phyloP scores from a whole-genome alignment of 2,113 vertebrate genomes.

The Struthio camelus region DNA sequence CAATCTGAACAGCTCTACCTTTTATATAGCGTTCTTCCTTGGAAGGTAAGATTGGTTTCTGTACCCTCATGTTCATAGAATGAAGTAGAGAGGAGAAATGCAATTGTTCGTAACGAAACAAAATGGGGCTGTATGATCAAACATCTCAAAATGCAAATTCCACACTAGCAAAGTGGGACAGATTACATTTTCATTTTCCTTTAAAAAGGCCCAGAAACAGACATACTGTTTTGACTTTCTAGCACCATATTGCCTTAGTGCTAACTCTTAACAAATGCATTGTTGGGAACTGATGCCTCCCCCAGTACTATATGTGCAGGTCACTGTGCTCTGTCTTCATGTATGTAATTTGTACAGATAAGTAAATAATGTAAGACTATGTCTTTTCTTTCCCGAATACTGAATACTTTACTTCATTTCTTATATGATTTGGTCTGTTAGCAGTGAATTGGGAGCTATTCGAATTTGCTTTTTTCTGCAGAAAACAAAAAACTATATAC shows the following conservation, averaged over 20 bases:
- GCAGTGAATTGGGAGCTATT: not conserved
- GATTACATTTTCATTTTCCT: not conserved
- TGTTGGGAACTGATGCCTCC: not conserved
- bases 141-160: slow-evolving; percentile 1
- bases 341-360: not conserved
- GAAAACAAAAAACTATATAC: not conserved
- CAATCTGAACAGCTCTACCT: slow-evolving; percentile 97
- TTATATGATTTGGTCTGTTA: not conserved
- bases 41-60: slow-evolving; percentile 82
- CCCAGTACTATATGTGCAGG: not conserved
- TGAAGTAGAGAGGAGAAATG: not conserved
- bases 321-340: not conserved
- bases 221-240: not conserved
- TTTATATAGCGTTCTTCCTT: slow-evolving; percentile 98
- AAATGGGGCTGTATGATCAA: not conserved
- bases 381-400: not conserved
- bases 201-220: not conserved
- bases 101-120: not conserved
- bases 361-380: not conserved
- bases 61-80: not conserved
- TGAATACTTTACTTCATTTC: not conserved
- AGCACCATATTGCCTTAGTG: not conserved
- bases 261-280: not conserved
- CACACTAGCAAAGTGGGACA: not conserved
- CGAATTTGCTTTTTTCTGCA: not conserved